Evolutionary conservation across 1,140 invertebrate genomes (phyloP).

Genomic region (Linepithema humile): DNA sequence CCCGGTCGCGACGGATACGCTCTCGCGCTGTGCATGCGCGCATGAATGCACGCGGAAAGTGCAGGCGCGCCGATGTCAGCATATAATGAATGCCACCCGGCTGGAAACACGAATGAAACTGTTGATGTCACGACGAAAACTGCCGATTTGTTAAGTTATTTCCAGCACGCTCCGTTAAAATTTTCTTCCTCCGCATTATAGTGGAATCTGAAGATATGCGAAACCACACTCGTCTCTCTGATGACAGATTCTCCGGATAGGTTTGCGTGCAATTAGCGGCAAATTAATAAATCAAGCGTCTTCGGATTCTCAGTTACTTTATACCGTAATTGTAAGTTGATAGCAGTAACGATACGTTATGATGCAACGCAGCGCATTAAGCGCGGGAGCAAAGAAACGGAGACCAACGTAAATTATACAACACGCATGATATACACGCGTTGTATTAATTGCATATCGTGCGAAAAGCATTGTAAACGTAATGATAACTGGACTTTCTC

Average conservation of each 20-base stretch:
- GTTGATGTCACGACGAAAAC: neutral
- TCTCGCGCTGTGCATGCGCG: neutral
- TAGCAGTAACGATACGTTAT: neutral
- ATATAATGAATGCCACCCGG: neutral
- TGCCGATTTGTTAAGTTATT: slow-evolving; percentile 7
- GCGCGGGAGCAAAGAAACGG: neutral
- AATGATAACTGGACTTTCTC: slow-evolving; percentile 37
- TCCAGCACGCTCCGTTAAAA: neutral
- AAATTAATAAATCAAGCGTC: too few relatives aligned
- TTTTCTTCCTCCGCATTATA: too few relatives aligned
- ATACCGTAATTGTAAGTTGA: neutral
- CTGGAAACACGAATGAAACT: neutral
- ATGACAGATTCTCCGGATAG: too few relatives aligned
- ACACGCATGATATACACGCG: neutral
- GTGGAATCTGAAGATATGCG: too few relatives aligned
- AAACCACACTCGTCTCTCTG: too few relatives aligned
- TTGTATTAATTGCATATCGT: neutral
- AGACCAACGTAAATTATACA: neutral
- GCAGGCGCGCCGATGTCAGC: neutral
- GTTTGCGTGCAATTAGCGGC: too few relatives aligned
- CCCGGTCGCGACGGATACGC: neutral
- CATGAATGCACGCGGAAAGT: slow-evolving; percentile 41
- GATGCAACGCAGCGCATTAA: neutral
- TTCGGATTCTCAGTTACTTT: neutral
- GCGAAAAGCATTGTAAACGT: slow-evolving; percentile 4